phyloP scores from a whole-genome alignment of 1,140 invertebrate species.

The Drosophila bifasciata region DNA sequence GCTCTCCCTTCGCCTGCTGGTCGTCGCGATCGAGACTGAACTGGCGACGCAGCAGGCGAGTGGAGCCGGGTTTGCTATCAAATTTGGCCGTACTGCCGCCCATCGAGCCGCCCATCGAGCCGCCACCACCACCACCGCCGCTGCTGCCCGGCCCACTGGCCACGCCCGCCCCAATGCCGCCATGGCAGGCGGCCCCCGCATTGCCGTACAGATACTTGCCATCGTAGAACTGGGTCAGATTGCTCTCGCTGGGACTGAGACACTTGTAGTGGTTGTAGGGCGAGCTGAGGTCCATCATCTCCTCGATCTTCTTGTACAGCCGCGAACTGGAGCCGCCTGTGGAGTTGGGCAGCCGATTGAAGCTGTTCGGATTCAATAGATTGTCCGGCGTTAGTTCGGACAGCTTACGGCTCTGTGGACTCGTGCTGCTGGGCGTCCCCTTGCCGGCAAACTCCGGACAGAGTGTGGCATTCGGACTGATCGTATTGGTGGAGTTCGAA shows the following conservation, averaged over 20 bases:
- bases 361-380: conserved; percentile 77
- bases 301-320: conserved; percentile 82
- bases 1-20: conserved; percentile 71
- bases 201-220: conserved; percentile 78
- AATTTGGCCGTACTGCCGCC: conserved; percentile 54
- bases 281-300: conserved; percentile 88
- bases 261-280: conserved; percentile 90
- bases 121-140: conserved; percentile 20
- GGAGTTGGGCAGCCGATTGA: conserved; percentile 78
- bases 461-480: conserved; percentile 75
- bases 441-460: conserved; percentile 77
- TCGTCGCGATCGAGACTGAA: conserved; percentile 89
- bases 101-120: conserved; percentile 44
- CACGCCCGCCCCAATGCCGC: conserved; percentile 1
- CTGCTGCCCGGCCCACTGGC: conserved; percentile 28
- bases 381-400: conserved; percentile 77
- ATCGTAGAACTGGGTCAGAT: conserved; percentile 83
- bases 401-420: conserved; percentile 75
- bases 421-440: conserved; percentile 62
- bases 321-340: conserved; percentile 75
- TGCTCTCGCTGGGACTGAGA: conserved; percentile 88
- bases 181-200: background rate
- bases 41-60: conserved; percentile 87
- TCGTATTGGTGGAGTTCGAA: conserved; percentile 79
- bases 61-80: conserved; percentile 79